These are phyloP conservation scores for Pocillopora meandrina DNA, from an alignment of 92 coral and sea anemone genomes.

Conservation along the genomic window DNA sequence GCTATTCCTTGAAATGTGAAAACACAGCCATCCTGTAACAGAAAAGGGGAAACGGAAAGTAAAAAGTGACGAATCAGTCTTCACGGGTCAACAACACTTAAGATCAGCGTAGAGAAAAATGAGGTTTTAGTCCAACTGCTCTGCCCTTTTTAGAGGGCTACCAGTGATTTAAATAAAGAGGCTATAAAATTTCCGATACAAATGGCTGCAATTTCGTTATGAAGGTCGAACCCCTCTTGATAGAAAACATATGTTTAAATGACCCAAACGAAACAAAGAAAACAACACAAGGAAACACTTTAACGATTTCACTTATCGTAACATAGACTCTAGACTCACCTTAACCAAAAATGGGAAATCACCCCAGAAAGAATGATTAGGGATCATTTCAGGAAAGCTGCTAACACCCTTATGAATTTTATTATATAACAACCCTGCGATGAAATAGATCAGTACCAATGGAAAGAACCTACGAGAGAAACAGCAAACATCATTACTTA, in stretches of 20 bases:
- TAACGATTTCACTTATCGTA: too few species aligned
- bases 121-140: too few species aligned
- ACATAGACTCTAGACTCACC: constrained; percentile 1
- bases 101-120: too few species aligned
- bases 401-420: constrained; percentile 13
- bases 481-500: neutral
- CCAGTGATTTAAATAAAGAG: too few species aligned
- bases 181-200: too few species aligned
- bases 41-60: neutral
- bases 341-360: constrained; percentile 31
- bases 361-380: constrained; percentile 36
- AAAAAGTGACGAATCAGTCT: neutral
- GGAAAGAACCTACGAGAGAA: constrained; percentile 14
- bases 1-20: neutral
- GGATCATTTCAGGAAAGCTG: constrained; percentile 24
- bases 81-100: neutral
- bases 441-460: constrained; percentile 1
- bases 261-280: too few species aligned
- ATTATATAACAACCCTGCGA: constrained; percentile 27
- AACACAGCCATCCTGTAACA: constrained; percentile 25
- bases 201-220: too few species aligned
- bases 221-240: too few species aligned
- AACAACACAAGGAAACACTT: too few species aligned
- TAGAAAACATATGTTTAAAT: too few species aligned
- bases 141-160: too few species aligned